Evolutionary conservation across 2,888 invertebrate genomes (phyloP), one percentile per base, ranked within the genome.

Genomic region (Phlogophora meticulosa): DNA sequence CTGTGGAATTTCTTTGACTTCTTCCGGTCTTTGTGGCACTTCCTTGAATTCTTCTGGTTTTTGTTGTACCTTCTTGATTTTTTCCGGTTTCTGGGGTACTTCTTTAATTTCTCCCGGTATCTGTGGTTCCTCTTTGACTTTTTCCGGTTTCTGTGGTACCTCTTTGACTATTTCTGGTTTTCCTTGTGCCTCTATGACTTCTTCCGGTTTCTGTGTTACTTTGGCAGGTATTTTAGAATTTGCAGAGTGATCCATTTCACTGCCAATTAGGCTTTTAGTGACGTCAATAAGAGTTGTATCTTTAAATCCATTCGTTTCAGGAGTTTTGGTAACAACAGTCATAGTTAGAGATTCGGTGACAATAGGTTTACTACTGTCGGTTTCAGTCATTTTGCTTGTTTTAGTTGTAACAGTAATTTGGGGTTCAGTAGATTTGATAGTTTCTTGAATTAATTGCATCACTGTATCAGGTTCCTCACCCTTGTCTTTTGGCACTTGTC

Each of bases 211-310:
- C 5, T 17, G 5, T 22, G 36, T 22, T 9, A 40, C 4, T 64
- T 67, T 64, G 0, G 66, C 56, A 34, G 76, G 60, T 65, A 81
- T 81, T 76, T 83, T 81, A 13, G 84, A 79, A 32, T 68, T 46
- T 0, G 63, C 52, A 4, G 86, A 86, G 59, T 88, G 85, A 36
- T 85, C 84, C 20, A 79, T 82, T 80, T 88, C 88, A 71, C 81
- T 88, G 4, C 72, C 83, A 49, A 88, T 82, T 11, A 88, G 74
- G 34, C 57, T 78, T 45, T 76, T 81, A 7, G 82, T 83, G 3
- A 83, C 59, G 62, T 86, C 76, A 38, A 76, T 68, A n/a, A 82
- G 36, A 56, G 56, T 72, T 0, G 51, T 70, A 42, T 73, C 71
- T 56, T 71, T 78, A 22, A 57, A 59, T 38, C 63, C 72, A 38